Evolutionary conservation across 2,888 invertebrate species (phyloP).

Genomic region (Rhogogaster chlorosoma): DNA sequence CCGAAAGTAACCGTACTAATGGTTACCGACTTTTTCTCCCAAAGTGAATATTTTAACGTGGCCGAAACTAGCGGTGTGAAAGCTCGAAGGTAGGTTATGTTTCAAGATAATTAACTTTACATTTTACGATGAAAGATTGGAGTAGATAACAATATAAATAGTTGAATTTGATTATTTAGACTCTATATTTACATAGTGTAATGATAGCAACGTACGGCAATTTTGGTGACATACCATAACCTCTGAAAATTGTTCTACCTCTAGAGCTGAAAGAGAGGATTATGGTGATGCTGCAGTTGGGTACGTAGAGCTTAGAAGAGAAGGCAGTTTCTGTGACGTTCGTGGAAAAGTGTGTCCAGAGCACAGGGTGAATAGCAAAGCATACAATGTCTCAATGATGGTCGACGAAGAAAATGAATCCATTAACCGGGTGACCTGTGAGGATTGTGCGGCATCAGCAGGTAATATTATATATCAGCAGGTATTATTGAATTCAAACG

Average conservation of each 20-base stretch:
- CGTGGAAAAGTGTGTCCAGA: conserved; percentile 49
- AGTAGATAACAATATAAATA: neutral
- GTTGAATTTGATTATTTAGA: neutral
- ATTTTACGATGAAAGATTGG: neutral
- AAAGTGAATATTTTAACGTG: conserved; percentile 43
- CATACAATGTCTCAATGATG: conserved; percentile 43
- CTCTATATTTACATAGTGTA: neutral
- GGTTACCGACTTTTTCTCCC: conserved; percentile 49
- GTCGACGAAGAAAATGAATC: conserved; percentile 47
- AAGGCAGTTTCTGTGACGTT: neutral
- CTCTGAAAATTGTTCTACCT: neutral
- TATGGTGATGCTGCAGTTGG: conserved; percentile 35
- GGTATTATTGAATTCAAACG: conserved; percentile 14
- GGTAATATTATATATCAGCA: conserved; percentile 22
- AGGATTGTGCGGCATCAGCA: conserved; percentile 54
- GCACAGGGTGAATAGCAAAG: conserved; percentile 41
- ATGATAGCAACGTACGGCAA: neutral
- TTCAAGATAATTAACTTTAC: conserved; percentile 13
- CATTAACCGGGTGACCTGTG: conserved; percentile 28
- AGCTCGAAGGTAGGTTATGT: conserved; percentile 43
- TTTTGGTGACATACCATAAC: conserved; percentile 17
- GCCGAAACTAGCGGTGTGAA: conserved; percentile 52
- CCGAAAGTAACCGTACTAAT: conserved; percentile 49
- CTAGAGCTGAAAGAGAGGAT: conserved; percentile 23
- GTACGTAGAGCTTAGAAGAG: conserved; percentile 20